A percentile compares a stretch with the other conserved stretches of the same genome.
Evolutionary conservation across 53 echinoderm and acorn worm species (phyloP).

Genomic region (Luidia sarsii): DNA sequence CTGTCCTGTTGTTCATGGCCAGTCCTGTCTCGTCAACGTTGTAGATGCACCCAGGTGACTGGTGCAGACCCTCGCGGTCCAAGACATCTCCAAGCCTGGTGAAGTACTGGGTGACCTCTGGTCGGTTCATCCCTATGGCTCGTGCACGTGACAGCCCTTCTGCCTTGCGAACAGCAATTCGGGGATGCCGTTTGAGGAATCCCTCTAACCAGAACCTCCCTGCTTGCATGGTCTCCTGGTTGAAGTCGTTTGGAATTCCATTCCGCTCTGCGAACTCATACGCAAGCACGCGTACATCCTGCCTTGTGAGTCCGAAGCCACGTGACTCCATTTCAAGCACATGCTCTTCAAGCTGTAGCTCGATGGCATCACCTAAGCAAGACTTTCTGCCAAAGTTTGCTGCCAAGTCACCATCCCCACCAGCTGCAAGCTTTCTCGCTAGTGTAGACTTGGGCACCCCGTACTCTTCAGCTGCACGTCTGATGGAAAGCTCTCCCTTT

Average conservation of each 20-base stretch:
- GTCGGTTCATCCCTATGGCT: slow-evolving; percentile 55
- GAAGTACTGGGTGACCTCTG: slow-evolving; percentile 5
- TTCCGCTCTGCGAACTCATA: slow-evolving; percentile 54
- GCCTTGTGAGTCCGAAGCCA: no score
- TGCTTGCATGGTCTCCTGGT: slow-evolving; percentile 51
- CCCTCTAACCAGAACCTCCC: slow-evolving; percentile 45
- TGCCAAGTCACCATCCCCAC: no score
- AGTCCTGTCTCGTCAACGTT: slow-evolving; percentile 14
- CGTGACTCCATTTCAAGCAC: no score
- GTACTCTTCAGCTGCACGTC: no score
- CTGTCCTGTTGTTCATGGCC: slow-evolving; percentile 6
- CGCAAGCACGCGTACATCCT: no score
- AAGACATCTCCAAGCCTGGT: not conserved
- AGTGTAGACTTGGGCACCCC: no score
- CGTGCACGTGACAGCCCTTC: slow-evolving; percentile 45
- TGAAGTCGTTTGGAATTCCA: slow-evolving; percentile 37
- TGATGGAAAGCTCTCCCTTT: no score
- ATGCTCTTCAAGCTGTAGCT: no score
- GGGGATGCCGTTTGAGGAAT: slow-evolving; percentile 3
- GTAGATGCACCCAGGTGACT: not conserved
- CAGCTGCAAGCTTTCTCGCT: no score
- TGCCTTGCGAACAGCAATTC: slow-evolving; percentile 37
- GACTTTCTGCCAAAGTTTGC: no score
- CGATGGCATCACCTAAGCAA: no score
- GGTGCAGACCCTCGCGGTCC: slow-evolving; percentile 2